Base-by-base conservation (phyloP, 2,888 invertebrate species). In the Caprella mutica region DNA sequence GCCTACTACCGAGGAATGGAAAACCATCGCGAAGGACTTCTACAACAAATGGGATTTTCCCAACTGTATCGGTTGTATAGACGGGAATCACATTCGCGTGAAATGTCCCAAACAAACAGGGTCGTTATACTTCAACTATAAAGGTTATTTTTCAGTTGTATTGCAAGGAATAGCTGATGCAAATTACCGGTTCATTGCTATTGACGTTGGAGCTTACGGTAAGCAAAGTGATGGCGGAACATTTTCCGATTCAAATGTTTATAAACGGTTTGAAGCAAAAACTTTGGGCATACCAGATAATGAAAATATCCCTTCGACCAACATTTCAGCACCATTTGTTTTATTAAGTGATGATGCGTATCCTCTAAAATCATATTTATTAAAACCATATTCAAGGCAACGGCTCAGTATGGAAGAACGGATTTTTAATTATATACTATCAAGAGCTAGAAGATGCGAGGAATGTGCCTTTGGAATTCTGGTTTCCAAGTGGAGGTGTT, bases 331-430 rank as follows among this genome's bases (percentile, higher is more conserved):
- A 26, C 26, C 48, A 5, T 48, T 48, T 48, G 48, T 48, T 27
- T 29, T 48, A 29, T 48, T 24, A 23, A 23, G 48, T n/a, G 48
- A 48, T 48, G 48, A 48, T 48, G 29, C 48, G 14, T 48, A 27
- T 48, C 48, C 48, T 48, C 48, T 5, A 23, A 48, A 48, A 48
- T 14, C 48, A 27, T 48, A 48, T 48, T 26, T 48, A 48, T 27
- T 48, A 29, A 48, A 48, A 48, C 48, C 48, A 48, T 48, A 48
- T 27, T 48, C 48, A 26, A 48, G 48, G 48, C 48, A 48, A 48
- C n/a, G 48, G 27, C 24, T 48, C 27, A 48, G 27, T 48, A 23
- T 26, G 14, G 48, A 48, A 23, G 48, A 48, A 48, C 48, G 48
- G 48, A 48, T 48, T 48, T 48, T 48, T 48, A 48, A 23, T 48